Evolutionary conservation across 2,113 vertebrate species (phyloP), one percentile per base, ranked within the genome.

Genomic region (Vanacampus margaritifer): DNA sequence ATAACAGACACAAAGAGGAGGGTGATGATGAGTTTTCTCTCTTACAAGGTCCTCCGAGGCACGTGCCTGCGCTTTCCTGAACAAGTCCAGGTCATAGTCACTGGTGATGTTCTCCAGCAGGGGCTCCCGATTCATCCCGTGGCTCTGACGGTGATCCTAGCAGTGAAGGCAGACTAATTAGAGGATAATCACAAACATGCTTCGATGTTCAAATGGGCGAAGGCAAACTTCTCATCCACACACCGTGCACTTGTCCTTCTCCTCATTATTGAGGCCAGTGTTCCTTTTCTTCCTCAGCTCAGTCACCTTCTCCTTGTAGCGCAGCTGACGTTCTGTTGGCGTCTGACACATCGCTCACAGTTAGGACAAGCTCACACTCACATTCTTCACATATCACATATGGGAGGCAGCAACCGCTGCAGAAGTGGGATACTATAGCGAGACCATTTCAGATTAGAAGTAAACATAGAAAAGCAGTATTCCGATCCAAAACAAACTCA

Each of bases 71-170:
- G 97, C 97, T 92, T 97, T 95, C 76, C 97, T 93, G 92, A 99
- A 99, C 75, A 99, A 94, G 90, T 99, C 97, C 28, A 99, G 92
- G 90, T 99, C 97, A 54, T 98, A 99, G 83, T 99, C 97, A 32
- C 96, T 98, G 13, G 97, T 99, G 91, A 99, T 94, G 92, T 98
- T 98, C 87, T 99, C 96, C 80, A 99, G 86, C 1, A 98, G 92
- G 13, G 97, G 97, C 69, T 99, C 97, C 71, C 94, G 86, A n/a
- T 92, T 94, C 32, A 86, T 92, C 56, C 94, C 94, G 3, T 97
- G 95, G 64, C 89, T 95, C 69, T 97, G 94, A 6, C 93, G 91
- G 85, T 97, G 95, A 48, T 98, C 96, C 97, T 98, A 85, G 7
- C 1, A 7, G 5, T 14, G 14, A 17, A 2, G 21, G 21, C 8